A percentile compares a stretch with the other conserved stretches of the same genome.
phyloP scores from a whole-genome alignment of 2,797 vertebrate genomes.

The Alcedo quadribrachys region DNA sequence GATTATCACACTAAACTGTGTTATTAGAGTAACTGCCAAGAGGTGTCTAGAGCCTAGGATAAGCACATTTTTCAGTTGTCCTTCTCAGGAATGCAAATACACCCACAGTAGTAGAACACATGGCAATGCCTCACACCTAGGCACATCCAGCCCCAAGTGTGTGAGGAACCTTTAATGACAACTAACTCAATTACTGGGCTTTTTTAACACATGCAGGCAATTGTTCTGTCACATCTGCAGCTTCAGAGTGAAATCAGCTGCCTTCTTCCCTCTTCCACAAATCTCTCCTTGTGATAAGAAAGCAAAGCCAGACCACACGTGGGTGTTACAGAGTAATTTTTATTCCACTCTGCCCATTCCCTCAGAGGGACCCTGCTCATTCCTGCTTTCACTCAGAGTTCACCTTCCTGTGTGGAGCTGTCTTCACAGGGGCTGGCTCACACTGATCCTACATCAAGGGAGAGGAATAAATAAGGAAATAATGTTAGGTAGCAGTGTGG shows the following conservation, averaged over 20 bases:
- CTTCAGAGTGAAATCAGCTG: not conserved
- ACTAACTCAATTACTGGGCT: not conserved
- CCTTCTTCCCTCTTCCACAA: not conserved
- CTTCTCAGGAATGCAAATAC: constrained; percentile 33
- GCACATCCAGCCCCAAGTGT: not conserved
- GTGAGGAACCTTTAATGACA: not conserved
- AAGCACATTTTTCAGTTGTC: constrained; percentile 45
- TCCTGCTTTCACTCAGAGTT: not conserved
- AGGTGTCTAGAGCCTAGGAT: constrained; percentile 24
- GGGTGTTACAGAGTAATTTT: not conserved
- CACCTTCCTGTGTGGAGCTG: not conserved
- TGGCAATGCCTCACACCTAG: rapidly evolving
- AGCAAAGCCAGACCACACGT: not conserved
- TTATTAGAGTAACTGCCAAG: constrained; percentile 46
- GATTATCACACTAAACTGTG: constrained; percentile 12
- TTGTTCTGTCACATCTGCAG: not conserved
- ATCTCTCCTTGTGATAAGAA: not conserved
- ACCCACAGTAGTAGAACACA: not conserved
- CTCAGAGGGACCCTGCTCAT: not conserved
- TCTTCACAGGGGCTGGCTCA: not conserved
- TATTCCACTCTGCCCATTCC: not conserved
- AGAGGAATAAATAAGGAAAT: not conserved
- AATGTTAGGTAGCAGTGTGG: not conserved
- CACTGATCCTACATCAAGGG: not conserved
- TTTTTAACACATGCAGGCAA: not conserved